Conservation (phyloP, 2,888 invertebrate genomes). For the Melitaea athalia region DNA sequence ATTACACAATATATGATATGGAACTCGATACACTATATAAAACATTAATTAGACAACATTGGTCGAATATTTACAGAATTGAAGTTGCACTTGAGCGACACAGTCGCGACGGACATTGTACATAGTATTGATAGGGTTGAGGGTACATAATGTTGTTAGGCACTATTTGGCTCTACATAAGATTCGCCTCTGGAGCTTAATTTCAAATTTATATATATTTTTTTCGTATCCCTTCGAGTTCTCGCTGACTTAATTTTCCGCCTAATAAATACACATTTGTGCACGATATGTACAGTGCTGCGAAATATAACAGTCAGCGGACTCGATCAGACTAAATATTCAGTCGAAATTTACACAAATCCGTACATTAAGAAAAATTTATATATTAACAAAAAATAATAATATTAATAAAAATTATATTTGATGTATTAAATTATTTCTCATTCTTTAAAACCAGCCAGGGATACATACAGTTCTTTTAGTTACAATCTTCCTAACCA, state of each 20-base stretch:
- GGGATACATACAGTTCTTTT: conserved; percentile 64
- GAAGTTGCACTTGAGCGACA: conserved; percentile 24
- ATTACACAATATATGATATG: conserved; percentile 66
- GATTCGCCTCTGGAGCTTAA: conserved; percentile 66
- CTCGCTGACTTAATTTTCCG: conserved; percentile 40
- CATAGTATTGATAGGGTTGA: background rate
- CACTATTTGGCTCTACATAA: conserved; percentile 38
- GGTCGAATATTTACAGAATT: conserved; percentile 60
- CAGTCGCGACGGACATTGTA: background rate
- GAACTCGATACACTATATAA: conserved; percentile 64
- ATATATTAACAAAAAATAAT: conserved; percentile 47
- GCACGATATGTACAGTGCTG: conserved; percentile 70
- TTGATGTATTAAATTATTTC: conserved; percentile 81
- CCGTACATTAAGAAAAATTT: conserved; percentile 30
- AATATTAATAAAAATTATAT: conserved; percentile 49
- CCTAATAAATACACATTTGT: conserved; percentile 64
- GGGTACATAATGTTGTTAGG: background rate
- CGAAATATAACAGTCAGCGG: conserved; percentile 26
- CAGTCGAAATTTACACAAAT: conserved; percentile 43
- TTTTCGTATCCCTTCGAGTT: conserved; percentile 61
- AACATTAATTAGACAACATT: conserved; percentile 54
- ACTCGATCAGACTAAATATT: conserved; percentile 21
- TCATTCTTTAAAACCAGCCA: conserved; percentile 56
- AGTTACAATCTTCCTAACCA: conserved; percentile 29
- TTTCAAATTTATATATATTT: conserved; percentile 48